Evolutionary conservation across 2,888 invertebrate genomes (phyloP), one percentile per base, ranked within the genome.

Genomic region (Bellardia bayeri): DNA sequence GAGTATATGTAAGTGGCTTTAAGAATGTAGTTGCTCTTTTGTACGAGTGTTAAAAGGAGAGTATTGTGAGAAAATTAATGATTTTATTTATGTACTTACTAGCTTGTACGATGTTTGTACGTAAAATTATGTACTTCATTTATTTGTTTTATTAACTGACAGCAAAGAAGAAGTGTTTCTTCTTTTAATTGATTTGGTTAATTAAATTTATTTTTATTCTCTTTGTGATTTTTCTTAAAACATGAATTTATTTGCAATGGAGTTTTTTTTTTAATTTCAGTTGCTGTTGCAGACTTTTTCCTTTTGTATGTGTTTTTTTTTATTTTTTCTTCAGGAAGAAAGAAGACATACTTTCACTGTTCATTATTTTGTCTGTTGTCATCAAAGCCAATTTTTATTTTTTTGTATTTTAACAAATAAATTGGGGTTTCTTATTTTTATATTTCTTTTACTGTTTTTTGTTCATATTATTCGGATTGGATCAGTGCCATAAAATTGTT

Each of bases 401-500:
- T 23, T 56, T 3, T 72, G 8, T n/a, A 30, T 61, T 49, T 71
- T 56, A 72, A 72, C 40, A 78, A 64, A 72, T 64, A 58, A 83
- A 72, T 45, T 83, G 64, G 16, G 37, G 54, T 76, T 76, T 76
- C 54, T 68, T 69, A 61, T 71, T 69, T 76, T 75, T 40, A 49
- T 66, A 40, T 30, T 16, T 14, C 8, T n/a, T 49, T 72, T 56
- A 11, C 11, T 56, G 7, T 74, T 42, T 81, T 69, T 40, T 74
- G 33, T 76, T 69, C 30, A 16, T 58, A 4, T 45, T 63, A 33
- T 79, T 68, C 14, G 23, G 5, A 45, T 86, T 86, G 82, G 82
- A 86, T 69, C 61, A 45, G 51, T 86, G 78, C 86, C 86, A 86
- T 74, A 56, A 72, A 71, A 82, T 61, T 78, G 82, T 82, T 30